These are phyloP conservation scores for Rhagoletis pomonella DNA, from an alignment of 1,140 invertebrate species.

Conservation along the genomic window DNA sequence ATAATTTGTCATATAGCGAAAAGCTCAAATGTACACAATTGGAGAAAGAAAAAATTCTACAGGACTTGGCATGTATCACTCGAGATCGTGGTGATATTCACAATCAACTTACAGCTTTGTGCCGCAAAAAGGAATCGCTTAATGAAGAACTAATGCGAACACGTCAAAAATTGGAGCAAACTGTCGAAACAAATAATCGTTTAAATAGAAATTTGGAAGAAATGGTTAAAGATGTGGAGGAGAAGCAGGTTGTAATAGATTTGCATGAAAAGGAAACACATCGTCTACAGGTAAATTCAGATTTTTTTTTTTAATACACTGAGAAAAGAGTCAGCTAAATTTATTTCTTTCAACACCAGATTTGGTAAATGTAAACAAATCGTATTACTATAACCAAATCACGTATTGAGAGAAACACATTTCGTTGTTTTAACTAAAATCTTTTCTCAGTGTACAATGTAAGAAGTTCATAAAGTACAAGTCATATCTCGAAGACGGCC, in stretches of 20 bases:
- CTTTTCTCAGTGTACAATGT: too few relatives aligned
- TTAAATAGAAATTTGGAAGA: constrained; percentile 86
- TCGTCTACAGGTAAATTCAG: constrained; percentile 73
- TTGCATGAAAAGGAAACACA: constrained; percentile 86
- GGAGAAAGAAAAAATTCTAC: constrained; percentile 86
- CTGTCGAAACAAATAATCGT: constrained; percentile 84
- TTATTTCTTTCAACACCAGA: too few relatives aligned
- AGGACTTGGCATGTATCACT: constrained; percentile 79
- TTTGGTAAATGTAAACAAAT: too few relatives aligned
- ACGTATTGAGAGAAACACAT: too few relatives aligned
- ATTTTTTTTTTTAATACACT: too few relatives aligned
- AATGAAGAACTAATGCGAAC: constrained; percentile 85
- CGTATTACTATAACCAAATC: too few relatives aligned
- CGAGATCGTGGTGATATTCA: constrained; percentile 85
- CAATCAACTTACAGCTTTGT: constrained; percentile 83
- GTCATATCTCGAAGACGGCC: too few relatives aligned
- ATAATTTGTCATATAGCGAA: constrained; percentile 84
- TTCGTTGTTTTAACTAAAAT: too few relatives aligned
- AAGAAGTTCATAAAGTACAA: too few relatives aligned
- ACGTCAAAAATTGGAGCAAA: constrained; percentile 84
- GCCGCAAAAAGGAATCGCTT: constrained; percentile 84
- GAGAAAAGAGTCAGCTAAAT: too few relatives aligned
- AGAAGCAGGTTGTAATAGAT: constrained; percentile 87
- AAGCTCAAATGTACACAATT: constrained; percentile 88
- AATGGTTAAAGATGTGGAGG: constrained; percentile 87